Conservation (phyloP, 2,888 invertebrate species). For the Steinernema carpocapsae region DNA sequence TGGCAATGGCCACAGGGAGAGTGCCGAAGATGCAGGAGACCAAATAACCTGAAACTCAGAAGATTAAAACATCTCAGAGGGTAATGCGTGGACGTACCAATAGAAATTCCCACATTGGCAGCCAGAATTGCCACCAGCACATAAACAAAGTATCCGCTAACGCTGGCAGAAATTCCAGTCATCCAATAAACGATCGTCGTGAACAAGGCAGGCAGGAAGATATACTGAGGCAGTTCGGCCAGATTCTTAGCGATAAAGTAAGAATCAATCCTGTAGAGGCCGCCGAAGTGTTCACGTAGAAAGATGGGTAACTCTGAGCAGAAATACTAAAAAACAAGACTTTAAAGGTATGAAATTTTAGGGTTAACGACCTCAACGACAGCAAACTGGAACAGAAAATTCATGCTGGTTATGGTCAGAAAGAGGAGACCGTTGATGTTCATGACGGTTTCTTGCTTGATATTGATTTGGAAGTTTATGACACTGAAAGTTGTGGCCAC, state of each 20-base stretch:
- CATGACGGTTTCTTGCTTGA: constrained; percentile 74
- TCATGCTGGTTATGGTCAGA: constrained; percentile 87
- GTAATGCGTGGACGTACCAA: constrained; percentile 52
- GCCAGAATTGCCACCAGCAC: constrained; percentile 69
- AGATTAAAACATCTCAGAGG: too few relatives aligned
- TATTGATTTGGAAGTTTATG: constrained; percentile 77
- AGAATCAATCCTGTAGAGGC: constrained; percentile 87
- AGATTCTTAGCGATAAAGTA: constrained; percentile 86
- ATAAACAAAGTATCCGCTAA: constrained; percentile 74
- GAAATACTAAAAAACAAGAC: constrained; percentile 77
- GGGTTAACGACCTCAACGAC: constrained; percentile 79
- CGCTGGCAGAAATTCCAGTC: constrained; percentile 76
- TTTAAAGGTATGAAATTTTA: neutral
- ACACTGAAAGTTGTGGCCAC: constrained; percentile 80
- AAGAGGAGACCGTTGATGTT: constrained; percentile 91
- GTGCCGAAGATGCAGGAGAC: constrained; percentile 82
- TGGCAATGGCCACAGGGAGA: constrained; percentile 34
- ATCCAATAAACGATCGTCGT: constrained; percentile 85
- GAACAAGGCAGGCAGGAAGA: constrained; percentile 83
- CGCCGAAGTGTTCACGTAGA: constrained; percentile 84
- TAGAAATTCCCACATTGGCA: constrained; percentile 64
- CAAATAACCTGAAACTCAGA: constrained; percentile 80
- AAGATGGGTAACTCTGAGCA: constrained; percentile 87
- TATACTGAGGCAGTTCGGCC: constrained; percentile 82
- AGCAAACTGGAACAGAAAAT: constrained; percentile 90